Conservation (phyloP, 2,888 invertebrate species). For the Pocota personata region DNA sequence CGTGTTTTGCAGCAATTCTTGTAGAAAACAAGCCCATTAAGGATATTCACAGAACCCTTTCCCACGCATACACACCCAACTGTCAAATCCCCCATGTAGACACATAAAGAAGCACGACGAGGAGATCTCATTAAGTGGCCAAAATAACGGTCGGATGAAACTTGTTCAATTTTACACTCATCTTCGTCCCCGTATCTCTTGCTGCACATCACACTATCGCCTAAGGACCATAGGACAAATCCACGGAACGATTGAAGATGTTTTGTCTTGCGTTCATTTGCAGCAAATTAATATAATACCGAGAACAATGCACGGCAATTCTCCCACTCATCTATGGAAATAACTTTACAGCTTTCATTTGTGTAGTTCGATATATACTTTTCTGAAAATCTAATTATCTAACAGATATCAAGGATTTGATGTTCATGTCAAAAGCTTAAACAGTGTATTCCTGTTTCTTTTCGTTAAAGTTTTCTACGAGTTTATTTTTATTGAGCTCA, state of each 20-base stretch:
- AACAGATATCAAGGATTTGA: neutral
- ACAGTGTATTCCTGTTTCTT: neutral
- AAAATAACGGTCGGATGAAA: conserved; percentile 25
- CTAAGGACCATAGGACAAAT: conserved; percentile 35
- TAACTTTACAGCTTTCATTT: conserved; percentile 14
- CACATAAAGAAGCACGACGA: neutral
- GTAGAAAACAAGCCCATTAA: conserved; percentile 44
- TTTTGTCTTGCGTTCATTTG: conserved; percentile 23
- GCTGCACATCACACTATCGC: conserved; percentile 21
- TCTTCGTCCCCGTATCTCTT: conserved; percentile 5
- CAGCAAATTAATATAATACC: conserved; percentile 35
- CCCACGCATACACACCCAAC: neutral
- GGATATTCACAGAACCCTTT: conserved; percentile 36
- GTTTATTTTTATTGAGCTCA: conserved; percentile 2
- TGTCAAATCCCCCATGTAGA: conserved; percentile 4
- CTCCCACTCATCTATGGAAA: neutral
- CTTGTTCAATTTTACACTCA: conserved; percentile 39
- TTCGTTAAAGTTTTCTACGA: conserved; percentile 10
- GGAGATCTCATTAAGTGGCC: conserved; percentile 50
- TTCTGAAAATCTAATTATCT: conserved; percentile 22
- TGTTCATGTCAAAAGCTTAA: neutral
- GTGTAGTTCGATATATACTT: neutral
- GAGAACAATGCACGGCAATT: neutral
- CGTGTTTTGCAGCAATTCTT: conserved; percentile 38
- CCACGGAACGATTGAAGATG: conserved; percentile 48